These are phyloP conservation scores for Perizoma affinitatum DNA, from an alignment of 2,888 invertebrate genomes.

Conservation along the genomic window DNA sequence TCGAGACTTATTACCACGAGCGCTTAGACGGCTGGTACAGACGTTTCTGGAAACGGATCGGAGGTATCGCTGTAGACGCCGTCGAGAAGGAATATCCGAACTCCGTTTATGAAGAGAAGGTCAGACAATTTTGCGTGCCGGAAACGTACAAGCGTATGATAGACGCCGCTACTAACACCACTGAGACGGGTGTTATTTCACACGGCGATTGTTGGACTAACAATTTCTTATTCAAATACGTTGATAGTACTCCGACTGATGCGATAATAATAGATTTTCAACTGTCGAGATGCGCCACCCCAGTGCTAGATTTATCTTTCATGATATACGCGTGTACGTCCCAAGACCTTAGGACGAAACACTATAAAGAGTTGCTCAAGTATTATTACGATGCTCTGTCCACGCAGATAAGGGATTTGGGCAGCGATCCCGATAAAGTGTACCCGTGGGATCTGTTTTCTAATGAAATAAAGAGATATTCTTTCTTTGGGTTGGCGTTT, in stretches of 20 bases:
- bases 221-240: conserved; percentile 86
- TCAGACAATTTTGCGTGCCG: conserved; percentile 80
- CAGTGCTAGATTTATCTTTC: conserved; percentile 85
- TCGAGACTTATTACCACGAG: conserved; percentile 85
- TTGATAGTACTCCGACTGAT: conserved; percentile 53
- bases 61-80: conserved; percentile 85
- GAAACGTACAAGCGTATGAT: conserved; percentile 79
- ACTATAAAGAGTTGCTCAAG: conserved; percentile 85
- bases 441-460: conserved; percentile 80
- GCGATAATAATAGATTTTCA: conserved; percentile 89
- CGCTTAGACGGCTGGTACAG: conserved; percentile 83
- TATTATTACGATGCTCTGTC: conserved; percentile 85
- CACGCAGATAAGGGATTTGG: conserved; percentile 81
- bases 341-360: conserved; percentile 78
- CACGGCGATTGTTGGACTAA: conserved; percentile 91
- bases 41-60: conserved; percentile 78
- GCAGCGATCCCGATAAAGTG: conserved; percentile 83
- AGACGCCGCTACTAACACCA: conserved; percentile 61
- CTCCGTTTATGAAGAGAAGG: conserved; percentile 82
- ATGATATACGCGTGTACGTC: conserved; percentile 84
- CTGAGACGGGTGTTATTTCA: conserved; percentile 82
- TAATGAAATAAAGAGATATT: conserved; percentile 83
- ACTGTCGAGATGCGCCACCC: conserved; percentile 83
- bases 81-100: conserved; percentile 86
- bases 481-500: conserved; percentile 83